phyloP scores from a whole-genome alignment of 2,113 vertebrate genomes.

The Anthoscopus minutus region DNA sequence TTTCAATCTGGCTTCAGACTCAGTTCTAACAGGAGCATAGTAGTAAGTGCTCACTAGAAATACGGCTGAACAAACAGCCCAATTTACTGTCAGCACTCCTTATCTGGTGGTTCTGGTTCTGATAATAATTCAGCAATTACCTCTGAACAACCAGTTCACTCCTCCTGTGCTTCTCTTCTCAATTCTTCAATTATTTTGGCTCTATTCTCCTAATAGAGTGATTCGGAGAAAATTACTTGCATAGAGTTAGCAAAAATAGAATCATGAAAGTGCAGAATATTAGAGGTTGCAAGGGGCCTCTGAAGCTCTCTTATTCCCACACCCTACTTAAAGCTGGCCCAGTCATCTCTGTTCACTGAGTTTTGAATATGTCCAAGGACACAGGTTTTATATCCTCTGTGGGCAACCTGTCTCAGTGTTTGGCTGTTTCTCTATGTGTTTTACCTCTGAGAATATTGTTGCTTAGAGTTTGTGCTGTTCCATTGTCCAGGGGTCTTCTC shows the following conservation, averaged over 20 bases:
- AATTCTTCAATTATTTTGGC: conserved; percentile 8
- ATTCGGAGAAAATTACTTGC: neutral
- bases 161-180: neutral
- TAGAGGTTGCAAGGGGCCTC: neutral
- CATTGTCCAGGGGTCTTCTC: neutral
- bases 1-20: neutral
- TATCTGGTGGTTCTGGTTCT: conserved; percentile 1
- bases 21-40: neutral
- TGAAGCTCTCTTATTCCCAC: neutral
- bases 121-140: conserved; percentile 31
- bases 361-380: neutral
- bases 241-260: neutral
- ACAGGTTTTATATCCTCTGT: neutral
- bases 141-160: neutral
- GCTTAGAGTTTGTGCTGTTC: neutral
- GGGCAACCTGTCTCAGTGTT: neutral
- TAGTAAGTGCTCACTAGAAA: neutral
- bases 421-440: neutral
- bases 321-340: neutral
- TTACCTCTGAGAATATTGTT: neutral
- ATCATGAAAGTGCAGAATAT: neutral
- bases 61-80: neutral
- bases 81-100: neutral
- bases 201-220: neutral
- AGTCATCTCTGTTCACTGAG: neutral